Conservation (phyloP, 2,888 invertebrate genomes). For the Drosophila histrio region DNA sequence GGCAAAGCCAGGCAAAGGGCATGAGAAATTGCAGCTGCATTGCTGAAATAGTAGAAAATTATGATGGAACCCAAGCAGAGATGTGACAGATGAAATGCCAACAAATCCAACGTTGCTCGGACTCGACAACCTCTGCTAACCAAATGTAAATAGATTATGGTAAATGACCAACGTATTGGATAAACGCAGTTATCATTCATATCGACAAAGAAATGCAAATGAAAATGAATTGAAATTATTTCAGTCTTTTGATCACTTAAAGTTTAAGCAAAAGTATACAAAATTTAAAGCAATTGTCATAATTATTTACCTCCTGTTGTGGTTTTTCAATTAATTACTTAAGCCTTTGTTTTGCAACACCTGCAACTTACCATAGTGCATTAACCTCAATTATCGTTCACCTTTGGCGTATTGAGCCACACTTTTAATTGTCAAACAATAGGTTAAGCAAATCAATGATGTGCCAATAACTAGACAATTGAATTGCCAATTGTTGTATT, state of each 20-base stretch:
- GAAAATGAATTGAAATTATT: background rate
- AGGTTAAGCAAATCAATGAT: background rate
- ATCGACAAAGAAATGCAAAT: background rate
- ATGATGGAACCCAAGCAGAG: conserved; percentile 11
- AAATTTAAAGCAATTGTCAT: too few relatives aligned
- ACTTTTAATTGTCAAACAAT: conserved; percentile 23
- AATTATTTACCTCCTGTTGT: too few relatives aligned
- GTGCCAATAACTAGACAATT: background rate
- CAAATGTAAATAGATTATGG: conserved; percentile 26
- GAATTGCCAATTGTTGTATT: background rate
- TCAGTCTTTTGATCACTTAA: background rate
- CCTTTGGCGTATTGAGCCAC: background rate
- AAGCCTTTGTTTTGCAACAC: background rate
- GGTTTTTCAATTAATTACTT: too few relatives aligned
- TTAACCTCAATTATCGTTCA: conserved; percentile 3
- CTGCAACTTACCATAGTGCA: background rate
- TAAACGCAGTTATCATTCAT: background rate
- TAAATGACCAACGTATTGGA: background rate
- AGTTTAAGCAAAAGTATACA: background rate
- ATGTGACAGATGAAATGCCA: conserved; percentile 16
- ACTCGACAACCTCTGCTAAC: conserved; percentile 30
- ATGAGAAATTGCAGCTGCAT: conserved; percentile 55
- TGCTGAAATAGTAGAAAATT: conserved; percentile 34
- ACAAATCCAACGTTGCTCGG: conserved; percentile 26
- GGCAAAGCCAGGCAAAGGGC: conserved; percentile 39